Conservation (phyloP, 2,797 vertebrate genomes). For the Chaenodraco wilsoni region DNA sequence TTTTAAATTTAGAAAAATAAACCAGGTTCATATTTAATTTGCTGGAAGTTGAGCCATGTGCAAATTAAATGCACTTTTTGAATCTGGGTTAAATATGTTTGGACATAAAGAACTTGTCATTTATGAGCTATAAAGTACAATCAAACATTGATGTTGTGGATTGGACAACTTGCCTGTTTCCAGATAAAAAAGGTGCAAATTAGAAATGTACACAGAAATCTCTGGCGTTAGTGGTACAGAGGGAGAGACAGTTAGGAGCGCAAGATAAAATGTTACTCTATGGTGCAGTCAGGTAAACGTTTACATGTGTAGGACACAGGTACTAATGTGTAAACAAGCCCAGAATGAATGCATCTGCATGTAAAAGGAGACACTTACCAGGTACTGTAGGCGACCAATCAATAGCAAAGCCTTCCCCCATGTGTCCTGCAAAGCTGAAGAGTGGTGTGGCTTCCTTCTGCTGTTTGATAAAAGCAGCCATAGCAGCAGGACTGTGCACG, state of each 20-base stretch:
- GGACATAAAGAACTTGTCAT: neutral
- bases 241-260: too few relatives aligned
- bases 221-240: too few relatives aligned
- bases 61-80: neutral
- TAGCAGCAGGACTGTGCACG: slow-evolving; percentile 84
- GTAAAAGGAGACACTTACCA: slow-evolving; percentile 74
- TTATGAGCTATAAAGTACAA: neutral
- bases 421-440: slow-evolving; percentile 91
- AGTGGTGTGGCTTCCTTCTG: slow-evolving; percentile 86
- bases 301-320: too few relatives aligned
- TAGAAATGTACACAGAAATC: too few relatives aligned
- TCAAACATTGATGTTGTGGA: neutral
- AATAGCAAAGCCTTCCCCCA: slow-evolving; percentile 91
- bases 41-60: neutral
- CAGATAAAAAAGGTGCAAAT: too few relatives aligned
- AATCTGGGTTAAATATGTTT: neutral
- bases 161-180: neutral
- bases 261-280: too few relatives aligned
- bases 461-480: slow-evolving; percentile 85
- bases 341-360: neutral
- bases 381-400: slow-evolving; percentile 91
- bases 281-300: too few relatives aligned
- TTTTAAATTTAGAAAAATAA: neutral
- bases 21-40: neutral
- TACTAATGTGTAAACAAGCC: neutral